Evolutionary conservation across 2,888 invertebrate genomes (phyloP).

Genomic region (Fabriciana adippe): DNA sequence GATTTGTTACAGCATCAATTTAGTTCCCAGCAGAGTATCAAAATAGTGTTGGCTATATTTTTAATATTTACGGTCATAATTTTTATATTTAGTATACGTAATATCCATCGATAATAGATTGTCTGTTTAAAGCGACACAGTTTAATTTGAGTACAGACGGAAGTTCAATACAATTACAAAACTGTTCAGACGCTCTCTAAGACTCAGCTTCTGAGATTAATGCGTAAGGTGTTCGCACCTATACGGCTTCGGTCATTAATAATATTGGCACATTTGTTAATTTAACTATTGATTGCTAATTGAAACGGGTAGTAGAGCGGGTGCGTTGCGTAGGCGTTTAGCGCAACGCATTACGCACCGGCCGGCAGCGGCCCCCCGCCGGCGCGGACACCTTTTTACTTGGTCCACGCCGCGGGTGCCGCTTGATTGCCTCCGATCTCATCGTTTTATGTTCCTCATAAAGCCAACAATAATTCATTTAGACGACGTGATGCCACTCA

Average conservation of each 20-base stretch:
- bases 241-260: conserved; percentile 35
- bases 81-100: conserved; percentile 16
- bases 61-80: conserved; percentile 20
- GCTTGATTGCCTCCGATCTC: conserved; percentile 81
- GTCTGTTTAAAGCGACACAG: too few species aligned
- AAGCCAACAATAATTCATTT: conserved; percentile 83
- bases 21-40: conserved; percentile 77
- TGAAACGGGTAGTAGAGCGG: conserved; percentile 72
- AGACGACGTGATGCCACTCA: conserved; percentile 81
- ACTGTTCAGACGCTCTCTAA: too few species aligned
- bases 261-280: conserved; percentile 56
- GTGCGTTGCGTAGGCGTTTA: conserved; percentile 71
- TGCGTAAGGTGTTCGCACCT: conserved; percentile 11
- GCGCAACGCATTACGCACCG: conserved; percentile 67
- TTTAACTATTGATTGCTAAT: conserved; percentile 73
- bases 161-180: too few species aligned
- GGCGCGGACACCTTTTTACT: conserved; percentile 78
- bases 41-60: conserved; percentile 51
- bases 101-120: not conserved
- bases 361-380: conserved; percentile 67
- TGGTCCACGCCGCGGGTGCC: conserved; percentile 75
- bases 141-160: too few species aligned
- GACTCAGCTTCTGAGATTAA: conserved; percentile 6
- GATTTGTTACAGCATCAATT: conserved; percentile 82
- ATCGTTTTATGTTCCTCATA: conserved; percentile 80